Conservation (phyloP, 2,113 vertebrate species). For the Amblyopsis rosae region DNA sequence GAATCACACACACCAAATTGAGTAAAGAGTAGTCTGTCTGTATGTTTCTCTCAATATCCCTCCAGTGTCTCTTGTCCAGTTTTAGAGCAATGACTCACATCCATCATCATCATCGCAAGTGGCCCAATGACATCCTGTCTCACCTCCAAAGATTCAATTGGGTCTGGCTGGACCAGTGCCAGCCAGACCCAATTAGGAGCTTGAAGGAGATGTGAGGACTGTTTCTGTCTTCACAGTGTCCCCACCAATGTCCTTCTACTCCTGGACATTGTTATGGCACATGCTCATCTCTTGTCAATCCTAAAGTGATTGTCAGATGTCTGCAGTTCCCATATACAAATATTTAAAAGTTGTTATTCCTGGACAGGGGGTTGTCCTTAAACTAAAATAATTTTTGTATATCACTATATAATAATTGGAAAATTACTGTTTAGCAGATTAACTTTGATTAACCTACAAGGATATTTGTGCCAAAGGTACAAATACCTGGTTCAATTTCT, state of each 20-base stretch:
- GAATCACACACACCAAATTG: too few relatives aligned
- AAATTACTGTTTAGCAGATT: too few relatives aligned
- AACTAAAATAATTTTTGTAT: too few relatives aligned
- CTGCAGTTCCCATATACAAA: too few relatives aligned
- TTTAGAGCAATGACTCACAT: conserved; percentile 22
- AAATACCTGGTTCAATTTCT: too few relatives aligned
- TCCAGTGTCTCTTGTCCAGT: conserved; percentile 7
- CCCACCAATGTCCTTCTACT: conserved; percentile 18
- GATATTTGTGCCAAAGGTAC: too few relatives aligned
- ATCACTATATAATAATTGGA: too few relatives aligned
- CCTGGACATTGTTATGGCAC: background rate
- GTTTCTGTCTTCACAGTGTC: conserved; percentile 22
- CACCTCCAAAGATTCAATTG: conserved; percentile 47
- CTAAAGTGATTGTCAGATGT: background rate
- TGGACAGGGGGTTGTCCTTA: too few relatives aligned
- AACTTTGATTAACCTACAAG: too few relatives aligned
- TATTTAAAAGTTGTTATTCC: too few relatives aligned
- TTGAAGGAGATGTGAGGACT: conserved; percentile 24
- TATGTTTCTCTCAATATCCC: background rate
- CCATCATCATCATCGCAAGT: conserved; percentile 12
- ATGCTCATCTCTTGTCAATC: background rate
- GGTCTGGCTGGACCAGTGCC: conserved; percentile 44
- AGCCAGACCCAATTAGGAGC: conserved; percentile 57
- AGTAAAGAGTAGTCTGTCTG: too few relatives aligned
- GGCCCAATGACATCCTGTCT: conserved; percentile 12